A percentile compares a stretch with the other conserved stretches of the same genome.
Conservation (phyloP, 1,140 invertebrate species). For the Mizuhopecten yessoensis region DNA sequence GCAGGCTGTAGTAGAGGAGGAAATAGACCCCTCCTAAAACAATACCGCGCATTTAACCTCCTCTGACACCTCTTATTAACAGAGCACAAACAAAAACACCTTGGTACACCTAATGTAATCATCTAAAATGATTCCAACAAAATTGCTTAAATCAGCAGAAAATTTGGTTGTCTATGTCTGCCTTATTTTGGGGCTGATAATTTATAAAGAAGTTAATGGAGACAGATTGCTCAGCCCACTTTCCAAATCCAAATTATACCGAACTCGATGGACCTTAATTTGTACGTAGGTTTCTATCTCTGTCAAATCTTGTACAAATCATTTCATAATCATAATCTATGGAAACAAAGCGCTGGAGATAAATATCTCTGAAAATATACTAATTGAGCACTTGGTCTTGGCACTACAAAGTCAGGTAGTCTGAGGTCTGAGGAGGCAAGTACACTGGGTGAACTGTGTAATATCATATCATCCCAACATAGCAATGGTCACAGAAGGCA, state of each 20-base stretch:
- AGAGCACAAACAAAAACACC: neutral
- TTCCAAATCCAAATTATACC: neutral
- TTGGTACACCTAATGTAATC: neutral
- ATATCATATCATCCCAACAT: too few species aligned
- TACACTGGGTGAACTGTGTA: too few species aligned
- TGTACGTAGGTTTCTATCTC: neutral
- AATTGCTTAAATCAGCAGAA: constrained; percentile 38
- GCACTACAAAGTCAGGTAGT: too few species aligned
- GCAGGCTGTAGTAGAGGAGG: neutral
- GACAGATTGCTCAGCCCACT: neutral
- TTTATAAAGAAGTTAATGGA: neutral
- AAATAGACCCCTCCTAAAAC: neutral
- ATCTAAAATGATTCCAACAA: constrained; percentile 7
- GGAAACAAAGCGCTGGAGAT: neutral
- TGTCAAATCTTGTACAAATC: neutral
- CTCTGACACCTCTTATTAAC: neutral
- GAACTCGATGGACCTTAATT: neutral
- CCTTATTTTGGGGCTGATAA: neutral
- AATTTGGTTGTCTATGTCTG: constrained; percentile 13
- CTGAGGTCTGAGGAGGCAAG: neutral
- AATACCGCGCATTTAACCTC: neutral
- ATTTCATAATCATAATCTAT: neutral
- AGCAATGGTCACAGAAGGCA: too few species aligned
- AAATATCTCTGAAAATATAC: neutral
- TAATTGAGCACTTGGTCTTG: too few species aligned